Base-by-base conservation (phyloP, 2,113 vertebrate genomes). In the Pluvialis apricaria region DNA sequence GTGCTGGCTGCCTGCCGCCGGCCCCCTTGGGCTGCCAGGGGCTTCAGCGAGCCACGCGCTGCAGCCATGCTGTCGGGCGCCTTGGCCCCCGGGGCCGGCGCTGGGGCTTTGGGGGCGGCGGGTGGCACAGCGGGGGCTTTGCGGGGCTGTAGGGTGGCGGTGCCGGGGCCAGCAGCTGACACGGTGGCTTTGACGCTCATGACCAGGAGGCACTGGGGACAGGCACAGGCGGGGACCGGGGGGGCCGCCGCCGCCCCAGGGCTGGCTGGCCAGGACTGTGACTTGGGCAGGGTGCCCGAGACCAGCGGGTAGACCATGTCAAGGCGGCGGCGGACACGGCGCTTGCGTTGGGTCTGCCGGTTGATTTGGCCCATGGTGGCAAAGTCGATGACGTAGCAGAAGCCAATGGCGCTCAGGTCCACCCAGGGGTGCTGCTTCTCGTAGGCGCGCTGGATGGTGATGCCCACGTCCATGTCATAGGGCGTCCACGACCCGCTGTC, bases 131-230 rank as follows among this genome's bases (percentile, higher is more conserved):
- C 36, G 29, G 73, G 3, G 0, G 71, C 94, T 83, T 97, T 98
- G 65, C 97, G 97, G 18, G 85, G 69, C 44, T 97, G 98, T 97
- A 96, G 90, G 49, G 98, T 96, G 49, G 97, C 97, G 9, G 98
- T 78, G 17, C 96, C 72, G 0, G 80, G 22, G 65, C 95, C 82
- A 3, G 95, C 36, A 0, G 96, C 75, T 1, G 96, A 80, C 62
- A 97, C 95, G 0, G 91, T 89, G 38, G 97, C 97, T 97, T 99
- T 99, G 87, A 99, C 98, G 0, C 98, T 99, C 54, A 98, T 98
- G 91, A 99, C 99, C 92, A 99, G 97, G 96, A 99, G 98, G 95
- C 99, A 99, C 97, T 99, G 99, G 44, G 99, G 99, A 87, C 99
- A 99, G 92, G 98, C 96, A 64, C 99, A 99, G 38, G 99, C 94